A percentile compares a stretch with the other conserved stretches of the same genome.
These are phyloP conservation scores for Dermochelys coriacea DNA, from an alignment of 2,797 vertebrate genomes.

Conservation along the genomic window DNA sequence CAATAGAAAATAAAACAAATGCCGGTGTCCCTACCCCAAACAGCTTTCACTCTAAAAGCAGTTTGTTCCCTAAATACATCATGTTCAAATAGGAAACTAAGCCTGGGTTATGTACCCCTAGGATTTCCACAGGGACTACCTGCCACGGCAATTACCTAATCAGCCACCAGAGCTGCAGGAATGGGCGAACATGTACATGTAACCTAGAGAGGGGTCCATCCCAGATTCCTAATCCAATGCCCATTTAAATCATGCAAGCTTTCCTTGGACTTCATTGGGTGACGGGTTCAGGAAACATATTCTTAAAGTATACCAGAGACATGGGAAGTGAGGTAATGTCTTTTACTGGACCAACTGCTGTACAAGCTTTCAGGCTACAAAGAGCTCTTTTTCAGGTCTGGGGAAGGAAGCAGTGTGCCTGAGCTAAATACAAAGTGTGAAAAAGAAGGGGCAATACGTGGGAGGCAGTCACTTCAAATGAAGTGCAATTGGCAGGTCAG, in stretches of 20 bases:
- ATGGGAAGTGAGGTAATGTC: neutral
- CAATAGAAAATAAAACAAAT: fast-evolving
- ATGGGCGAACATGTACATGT: neutral
- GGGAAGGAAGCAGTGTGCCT: neutral
- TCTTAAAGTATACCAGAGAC: neutral
- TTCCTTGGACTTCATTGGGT: neutral
- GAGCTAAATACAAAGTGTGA: neutral
- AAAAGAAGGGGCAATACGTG: neutral
- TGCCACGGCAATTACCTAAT: neutral
- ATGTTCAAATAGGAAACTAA: fast-evolving
- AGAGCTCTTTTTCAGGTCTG: neutral
- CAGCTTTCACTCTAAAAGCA: neutral
- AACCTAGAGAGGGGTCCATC: neutral
- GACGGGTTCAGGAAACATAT: neutral
- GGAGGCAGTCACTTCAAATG: neutral
- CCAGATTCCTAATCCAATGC: neutral
- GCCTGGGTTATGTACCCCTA: fast-evolving
- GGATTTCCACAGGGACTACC: neutral
- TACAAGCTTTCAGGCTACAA: neutral
- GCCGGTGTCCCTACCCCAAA: neutral
- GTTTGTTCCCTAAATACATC: fast-evolving
- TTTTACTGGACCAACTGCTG: neutral
- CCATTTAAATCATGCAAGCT: neutral
- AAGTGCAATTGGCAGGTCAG: neutral
- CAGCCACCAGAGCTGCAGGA: neutral